phyloP scores from a whole-genome alignment of 2,113 vertebrate genomes.

The Sander vitreus region DNA sequence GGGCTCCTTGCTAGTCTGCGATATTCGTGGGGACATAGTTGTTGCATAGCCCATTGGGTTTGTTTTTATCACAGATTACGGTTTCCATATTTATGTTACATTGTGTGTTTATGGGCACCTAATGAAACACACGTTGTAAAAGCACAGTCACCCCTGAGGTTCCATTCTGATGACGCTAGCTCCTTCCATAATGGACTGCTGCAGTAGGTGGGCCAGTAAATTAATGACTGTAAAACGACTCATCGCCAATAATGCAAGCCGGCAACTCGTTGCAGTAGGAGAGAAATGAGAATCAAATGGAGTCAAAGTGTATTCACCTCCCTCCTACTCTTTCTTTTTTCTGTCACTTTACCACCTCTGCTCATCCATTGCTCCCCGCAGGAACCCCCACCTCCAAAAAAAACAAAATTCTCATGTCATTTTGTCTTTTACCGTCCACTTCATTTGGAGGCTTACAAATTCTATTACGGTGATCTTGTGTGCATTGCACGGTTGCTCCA shows the following conservation, averaged over 20 bases:
- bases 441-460: slow-evolving; percentile 69
- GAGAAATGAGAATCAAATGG: slow-evolving; percentile 56
- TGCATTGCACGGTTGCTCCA: slow-evolving; percentile 41
- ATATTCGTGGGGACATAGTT: slow-evolving; percentile 16
- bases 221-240: slow-evolving; percentile 70
- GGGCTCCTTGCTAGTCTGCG: slow-evolving; percentile 11
- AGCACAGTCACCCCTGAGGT: slow-evolving; percentile 51
- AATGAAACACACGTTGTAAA: slow-evolving; percentile 67
- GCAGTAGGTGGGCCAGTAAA: slow-evolving; percentile 54
- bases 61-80: slow-evolving; percentile 39
- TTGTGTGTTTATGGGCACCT: slow-evolving; percentile 52
- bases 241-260: slow-evolving; percentile 70
- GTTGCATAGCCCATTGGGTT: slow-evolving; percentile 11
- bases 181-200: slow-evolving; percentile 59
- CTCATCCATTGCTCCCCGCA: slow-evolving; percentile 17
- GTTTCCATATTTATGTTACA: slow-evolving; percentile 60
- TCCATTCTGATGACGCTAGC: slow-evolving; percentile 57
- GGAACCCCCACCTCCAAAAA: neutral
- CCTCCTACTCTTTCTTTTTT: slow-evolving; percentile 14
- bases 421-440: slow-evolving; percentile 68
- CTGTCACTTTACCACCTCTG: slow-evolving; percentile 36
- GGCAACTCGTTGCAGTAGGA: slow-evolving; percentile 42
- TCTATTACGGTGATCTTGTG: slow-evolving; percentile 63
- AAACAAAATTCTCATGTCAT: slow-evolving; percentile 39
- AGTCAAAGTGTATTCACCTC: slow-evolving; percentile 25